Base-by-base conservation (phyloP, 2,888 invertebrate species). In the Pteria penguin region DNA sequence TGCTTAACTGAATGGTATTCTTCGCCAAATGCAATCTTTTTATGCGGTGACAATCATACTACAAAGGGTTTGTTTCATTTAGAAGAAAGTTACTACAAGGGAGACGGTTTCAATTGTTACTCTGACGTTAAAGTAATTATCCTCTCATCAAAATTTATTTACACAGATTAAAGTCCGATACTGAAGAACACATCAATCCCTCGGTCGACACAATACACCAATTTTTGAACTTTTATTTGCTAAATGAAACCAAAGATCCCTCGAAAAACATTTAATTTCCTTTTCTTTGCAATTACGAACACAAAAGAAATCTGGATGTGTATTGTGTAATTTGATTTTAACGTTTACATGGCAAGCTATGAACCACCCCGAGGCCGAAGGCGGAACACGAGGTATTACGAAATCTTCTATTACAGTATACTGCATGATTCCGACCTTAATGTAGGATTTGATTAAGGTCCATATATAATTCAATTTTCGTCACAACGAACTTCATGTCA, bases 221-320 rank as follows among this genome's bases (percentile, higher is more conserved):
- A 60, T 2, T 60, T 60, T 22, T 27, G 14, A 14, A 22, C 60
- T 11, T 60, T 60, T 60, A 60, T 60, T 60, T 60, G 60, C 60
- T 60, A 24, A 27, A 22, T 60, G 27, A 26, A 60, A 60, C 14
- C 24, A 60, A 60, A 24, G 27, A 60, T 26, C 27, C 60, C 18
- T 27, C 5, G 27, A 27, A 26, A 60, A 26, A 60, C 60, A 60
- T 60, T 60, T 24, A 60, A 60, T 60, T 60, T 60, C 60, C 60
- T 60, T 57, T 60, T 60, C 60, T 60, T 60, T 60, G 27, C 27
- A 60, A 60, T 60, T 60, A 60, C 22, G 26, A 26, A 26, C 27
- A 60, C 60, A 60, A 60, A 26, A 60, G 60, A 27, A 4, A 29
- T 26, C 11, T 26, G 14, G 14, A 45, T 8, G 45, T 45, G 45